Evolutionary conservation across 1,140 invertebrate species (phyloP), one percentile per base, ranked within the genome.

Genomic region (Zaprionus ghesquierei): DNA sequence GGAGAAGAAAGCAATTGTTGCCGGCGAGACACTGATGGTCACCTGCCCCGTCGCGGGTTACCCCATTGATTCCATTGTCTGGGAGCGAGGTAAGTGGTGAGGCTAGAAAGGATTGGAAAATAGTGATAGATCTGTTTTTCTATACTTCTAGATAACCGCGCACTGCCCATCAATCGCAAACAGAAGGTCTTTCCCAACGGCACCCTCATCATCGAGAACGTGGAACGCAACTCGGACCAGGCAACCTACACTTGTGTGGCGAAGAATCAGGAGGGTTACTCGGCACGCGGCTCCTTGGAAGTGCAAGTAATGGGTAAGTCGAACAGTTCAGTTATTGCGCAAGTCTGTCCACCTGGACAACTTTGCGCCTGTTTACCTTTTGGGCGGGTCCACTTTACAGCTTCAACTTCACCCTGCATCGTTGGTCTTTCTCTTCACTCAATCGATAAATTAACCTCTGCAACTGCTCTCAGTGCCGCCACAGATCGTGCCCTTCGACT

Each of bases 301-400:
- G 96, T 99, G 51, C 96, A 97, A 95, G 97, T 99, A 31, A 97
- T 99, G 96, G 98, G 98, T 99, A 94, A 96, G 95, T 95, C 81
- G 31, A 74, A 8, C 6, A 12, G 33, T 81, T 64, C 69, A 44
- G 1, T 55, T 59, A 5, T 0, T n/a, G 65, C 69, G 64, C 41
- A 49, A 51, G 35, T n/a, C n/a, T 25, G 3, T 23, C 51, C 38
- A 10, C 23, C 23, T 33, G 22, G 65, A 62, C 54, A 8, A 50
- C 65, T 69, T n/a, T 38, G 77, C 76, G 54, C 46, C 38, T 27
- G 33, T 31, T 55, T 53, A 58, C 12, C 38, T 72, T 22, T 27
- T 55, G 66, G 74, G 74, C 29, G 79, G 81, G 79, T 59, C 31
- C 12, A 61, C 44, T 46, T 81, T 87, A 63, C 78, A 85, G 82